phyloP scores from a whole-genome alignment of 2,888 invertebrate genomes.

The Athalia cordata region DNA sequence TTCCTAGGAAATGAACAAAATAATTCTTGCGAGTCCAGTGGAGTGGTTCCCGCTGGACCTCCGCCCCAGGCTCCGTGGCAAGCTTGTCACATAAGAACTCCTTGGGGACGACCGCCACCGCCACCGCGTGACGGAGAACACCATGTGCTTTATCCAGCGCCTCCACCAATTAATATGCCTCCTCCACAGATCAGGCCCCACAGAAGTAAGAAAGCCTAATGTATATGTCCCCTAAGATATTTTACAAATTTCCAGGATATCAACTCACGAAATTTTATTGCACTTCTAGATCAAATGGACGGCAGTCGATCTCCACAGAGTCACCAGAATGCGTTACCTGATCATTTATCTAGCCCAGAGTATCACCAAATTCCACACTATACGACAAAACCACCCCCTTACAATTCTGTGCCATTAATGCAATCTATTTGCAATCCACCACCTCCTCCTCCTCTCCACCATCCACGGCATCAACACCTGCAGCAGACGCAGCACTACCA shows the following conservation, averaged over 20 bases:
- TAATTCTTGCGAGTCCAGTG: slow-evolving; percentile 49
- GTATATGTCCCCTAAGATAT: slow-evolving; percentile 8
- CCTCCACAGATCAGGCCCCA: slow-evolving; percentile 68
- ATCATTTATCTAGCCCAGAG: slow-evolving; percentile 59
- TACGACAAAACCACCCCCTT: slow-evolving; percentile 62
- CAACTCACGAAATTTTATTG: not conserved
- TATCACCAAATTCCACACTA: slow-evolving; percentile 63
- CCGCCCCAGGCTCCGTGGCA: slow-evolving; percentile 65
- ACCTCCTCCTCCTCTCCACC: slow-evolving; percentile 62
- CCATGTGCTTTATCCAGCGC: slow-evolving; percentile 51
- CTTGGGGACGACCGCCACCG: slow-evolving; percentile 62
- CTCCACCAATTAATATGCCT: slow-evolving; percentile 68
- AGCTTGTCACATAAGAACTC: slow-evolving; percentile 62
- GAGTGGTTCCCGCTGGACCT: slow-evolving; percentile 42
- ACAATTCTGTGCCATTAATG: slow-evolving; percentile 63
- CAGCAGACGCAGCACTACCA: slow-evolving; percentile 62
- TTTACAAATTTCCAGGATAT: not conserved
- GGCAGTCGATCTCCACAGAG: slow-evolving; percentile 62
- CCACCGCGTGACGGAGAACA: slow-evolving; percentile 60
- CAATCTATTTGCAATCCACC: slow-evolving; percentile 68
- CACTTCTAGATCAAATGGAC: slow-evolving; percentile 59
- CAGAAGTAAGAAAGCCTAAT: slow-evolving; percentile 56
- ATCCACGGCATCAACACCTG: slow-evolving; percentile 56
- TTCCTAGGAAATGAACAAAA: slow-evolving; percentile 61
- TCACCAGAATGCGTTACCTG: slow-evolving; percentile 58